Evolutionary conservation across 2,888 invertebrate genomes (phyloP).

Genomic region (Agriopis aurantiaria): DNA sequence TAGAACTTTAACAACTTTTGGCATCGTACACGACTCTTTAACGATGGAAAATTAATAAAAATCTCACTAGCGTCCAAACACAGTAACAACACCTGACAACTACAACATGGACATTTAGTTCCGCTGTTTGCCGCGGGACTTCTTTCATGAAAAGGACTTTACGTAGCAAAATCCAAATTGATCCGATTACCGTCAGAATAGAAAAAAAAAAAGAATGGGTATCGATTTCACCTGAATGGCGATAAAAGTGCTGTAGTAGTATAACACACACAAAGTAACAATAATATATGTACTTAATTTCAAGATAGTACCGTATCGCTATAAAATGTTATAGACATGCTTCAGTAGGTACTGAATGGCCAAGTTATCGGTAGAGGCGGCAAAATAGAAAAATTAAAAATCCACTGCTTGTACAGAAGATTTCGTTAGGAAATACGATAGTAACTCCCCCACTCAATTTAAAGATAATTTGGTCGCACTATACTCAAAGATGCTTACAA

Average conservation of each 20-base stretch:
- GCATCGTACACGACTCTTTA: too few species aligned
- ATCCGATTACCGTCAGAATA: constrained; percentile 28
- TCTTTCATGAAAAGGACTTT: too few species aligned
- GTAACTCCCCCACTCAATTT: not conserved
- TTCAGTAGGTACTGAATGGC: not conserved
- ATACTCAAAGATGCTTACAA: not conserved
- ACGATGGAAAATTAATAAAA: too few species aligned
- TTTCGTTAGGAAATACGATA: not conserved
- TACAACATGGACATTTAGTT: too few species aligned
- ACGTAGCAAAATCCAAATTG: constrained; percentile 24
- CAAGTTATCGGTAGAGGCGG: not conserved
- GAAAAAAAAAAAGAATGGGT: constrained; percentile 26
- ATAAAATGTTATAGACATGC: not conserved
- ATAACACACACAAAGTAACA: constrained; percentile 1
- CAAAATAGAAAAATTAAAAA: not conserved
- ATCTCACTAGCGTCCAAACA: too few species aligned
- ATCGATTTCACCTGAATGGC: constrained; percentile 30
- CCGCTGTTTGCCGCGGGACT: too few species aligned
- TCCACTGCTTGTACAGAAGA: not conserved
- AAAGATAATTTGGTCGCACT: not conserved
- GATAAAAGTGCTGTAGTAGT: constrained; percentile 30
- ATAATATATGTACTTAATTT: not conserved
- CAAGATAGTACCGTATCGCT: constrained; percentile 15
- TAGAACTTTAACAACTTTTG: too few species aligned
- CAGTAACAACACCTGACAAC: too few species aligned